Conservation (phyloP, 2,113 vertebrate species). For the Chaetorhynchus papuensis region DNA sequence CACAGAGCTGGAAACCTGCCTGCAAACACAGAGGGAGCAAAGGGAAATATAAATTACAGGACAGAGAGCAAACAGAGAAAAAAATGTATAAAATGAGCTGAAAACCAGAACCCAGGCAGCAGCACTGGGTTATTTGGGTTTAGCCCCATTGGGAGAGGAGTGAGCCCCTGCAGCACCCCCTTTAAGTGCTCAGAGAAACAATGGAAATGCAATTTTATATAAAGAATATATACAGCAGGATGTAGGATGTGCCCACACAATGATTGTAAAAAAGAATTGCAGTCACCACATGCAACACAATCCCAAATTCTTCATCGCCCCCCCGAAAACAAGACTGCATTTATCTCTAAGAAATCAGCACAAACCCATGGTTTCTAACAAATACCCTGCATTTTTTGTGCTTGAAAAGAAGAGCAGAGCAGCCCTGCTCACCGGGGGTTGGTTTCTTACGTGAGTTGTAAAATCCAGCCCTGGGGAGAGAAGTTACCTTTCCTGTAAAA, state of each 20-base stretch:
- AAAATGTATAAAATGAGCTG: neutral
- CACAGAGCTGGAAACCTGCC: neutral
- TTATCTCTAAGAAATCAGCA: neutral
- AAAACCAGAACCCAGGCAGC: neutral
- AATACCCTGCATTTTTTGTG: neutral
- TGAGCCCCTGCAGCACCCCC: fast-evolving
- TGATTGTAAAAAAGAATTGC: neutral
- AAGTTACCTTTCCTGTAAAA: conserved; percentile 22
- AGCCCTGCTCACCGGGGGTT: neutral
- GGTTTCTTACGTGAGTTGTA: neutral
- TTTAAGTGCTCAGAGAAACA: neutral
- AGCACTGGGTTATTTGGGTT: neutral
- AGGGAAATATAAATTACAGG: neutral
- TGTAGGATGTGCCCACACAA: neutral
- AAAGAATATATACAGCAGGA: neutral
- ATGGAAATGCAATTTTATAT: neutral
- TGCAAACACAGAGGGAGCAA: neutral
- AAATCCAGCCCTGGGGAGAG: neutral
- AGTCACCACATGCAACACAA: neutral
- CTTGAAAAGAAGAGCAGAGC: neutral
- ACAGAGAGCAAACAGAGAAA: neutral
- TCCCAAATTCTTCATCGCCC: fast-evolving
- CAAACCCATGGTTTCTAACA: neutral
- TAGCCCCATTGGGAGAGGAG: fast-evolving
- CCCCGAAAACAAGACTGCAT: neutral